phyloP scores from a whole-genome alignment of 2,797 vertebrate genomes.

The Urosaurus nigricauda region DNA sequence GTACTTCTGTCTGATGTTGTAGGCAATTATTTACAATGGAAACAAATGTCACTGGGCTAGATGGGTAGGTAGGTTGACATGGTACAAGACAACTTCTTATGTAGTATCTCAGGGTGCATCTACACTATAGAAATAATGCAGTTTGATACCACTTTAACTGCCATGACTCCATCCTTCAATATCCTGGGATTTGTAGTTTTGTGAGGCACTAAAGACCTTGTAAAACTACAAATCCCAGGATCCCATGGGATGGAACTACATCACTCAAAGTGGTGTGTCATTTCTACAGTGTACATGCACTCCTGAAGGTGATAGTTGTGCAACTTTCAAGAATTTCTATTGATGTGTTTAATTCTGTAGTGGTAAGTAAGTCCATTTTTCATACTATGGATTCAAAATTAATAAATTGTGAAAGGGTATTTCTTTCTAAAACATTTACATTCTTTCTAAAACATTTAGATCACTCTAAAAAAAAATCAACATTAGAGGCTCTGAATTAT shows the following conservation, averaged over 20 bases:
- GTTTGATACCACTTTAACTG: no score
- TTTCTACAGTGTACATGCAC: no score
- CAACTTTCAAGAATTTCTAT: slow-evolving; percentile 26
- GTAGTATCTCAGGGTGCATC: neutral
- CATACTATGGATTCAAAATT: slow-evolving; percentile 42
- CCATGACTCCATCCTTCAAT: no score
- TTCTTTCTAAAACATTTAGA: slow-evolving; percentile 38
- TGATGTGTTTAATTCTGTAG: neutral
- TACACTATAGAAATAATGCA: no score
- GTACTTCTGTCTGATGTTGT: neutral
- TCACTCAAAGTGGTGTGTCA: no score
- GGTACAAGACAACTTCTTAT: neutral
- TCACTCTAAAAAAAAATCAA: neutral
- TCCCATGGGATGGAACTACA: no score
- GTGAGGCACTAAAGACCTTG: no score
- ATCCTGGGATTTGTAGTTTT: no score
- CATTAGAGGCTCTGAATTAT: neutral
- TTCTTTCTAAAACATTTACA: slow-evolving; percentile 37
- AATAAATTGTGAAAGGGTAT: slow-evolving; percentile 24
- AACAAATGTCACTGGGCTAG: neutral
- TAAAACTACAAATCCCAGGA: no score
- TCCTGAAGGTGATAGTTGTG: no score
- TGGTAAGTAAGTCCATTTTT: slow-evolving; percentile 33
- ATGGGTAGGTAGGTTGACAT: neutral
- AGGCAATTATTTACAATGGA: neutral